Conservation (phyloP, 2,797 vertebrate species). For the Corythornis leucogaster region DNA sequence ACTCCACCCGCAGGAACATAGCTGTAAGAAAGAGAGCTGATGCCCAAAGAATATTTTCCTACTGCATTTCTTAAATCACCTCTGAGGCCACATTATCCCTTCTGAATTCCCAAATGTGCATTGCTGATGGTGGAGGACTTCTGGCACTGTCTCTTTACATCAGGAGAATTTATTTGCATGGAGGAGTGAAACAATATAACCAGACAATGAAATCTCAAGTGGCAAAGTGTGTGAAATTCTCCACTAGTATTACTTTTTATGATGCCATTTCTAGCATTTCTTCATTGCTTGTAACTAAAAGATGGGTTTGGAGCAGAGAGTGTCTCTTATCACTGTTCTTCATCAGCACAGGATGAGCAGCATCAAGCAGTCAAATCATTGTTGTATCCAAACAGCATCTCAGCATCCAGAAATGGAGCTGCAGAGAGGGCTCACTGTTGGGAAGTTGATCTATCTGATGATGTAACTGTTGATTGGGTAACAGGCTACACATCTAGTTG, state of each 20-base stretch:
- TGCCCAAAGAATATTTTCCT: background rate
- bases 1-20: background rate
- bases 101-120: background rate
- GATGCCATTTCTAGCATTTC: constrained; percentile 7
- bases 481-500: background rate
- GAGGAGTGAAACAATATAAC: background rate
- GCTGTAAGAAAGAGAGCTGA: background rate
- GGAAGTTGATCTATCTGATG: constrained; percentile 1
- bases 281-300: background rate
- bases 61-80: background rate
- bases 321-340: background rate
- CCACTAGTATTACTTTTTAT: constrained; percentile 2
- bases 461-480: background rate
- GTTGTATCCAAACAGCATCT: background rate
- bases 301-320: constrained; percentile 2
- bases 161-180: constrained; percentile 26
- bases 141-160: background rate
- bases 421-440: background rate
- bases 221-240: constrained; percentile 32
- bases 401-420: constrained; percentile 11
- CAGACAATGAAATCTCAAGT: constrained; percentile 27
- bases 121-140: background rate
- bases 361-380: background rate
- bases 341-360: constrained; percentile 2
- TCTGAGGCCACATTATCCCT: background rate